phyloP scores from a whole-genome alignment of 2,113 vertebrate species.

The Rattus rattus region DNA sequence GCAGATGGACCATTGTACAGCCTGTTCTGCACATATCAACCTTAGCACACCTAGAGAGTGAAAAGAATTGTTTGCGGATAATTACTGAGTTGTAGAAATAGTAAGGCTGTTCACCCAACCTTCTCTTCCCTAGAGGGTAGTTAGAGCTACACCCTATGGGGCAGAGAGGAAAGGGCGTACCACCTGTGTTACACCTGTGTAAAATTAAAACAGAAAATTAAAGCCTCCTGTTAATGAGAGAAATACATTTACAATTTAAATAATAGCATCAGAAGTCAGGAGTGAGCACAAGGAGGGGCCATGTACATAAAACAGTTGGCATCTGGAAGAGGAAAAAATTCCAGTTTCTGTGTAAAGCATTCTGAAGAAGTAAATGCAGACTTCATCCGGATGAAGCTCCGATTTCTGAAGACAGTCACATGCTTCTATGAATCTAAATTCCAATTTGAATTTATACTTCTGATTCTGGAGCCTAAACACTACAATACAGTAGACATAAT shows the following conservation, averaged over 20 bases:
- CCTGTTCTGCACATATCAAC: background rate
- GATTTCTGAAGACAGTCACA: conserved; percentile 38
- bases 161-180: conserved; percentile 84
- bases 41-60: background rate
- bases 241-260: conserved; percentile 13
- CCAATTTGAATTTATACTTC: conserved; percentile 36
- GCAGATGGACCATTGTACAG: background rate
- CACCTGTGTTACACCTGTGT: conserved; percentile 80
- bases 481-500: background rate
- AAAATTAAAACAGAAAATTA: conserved; percentile 69
- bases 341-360: conserved; percentile 52
- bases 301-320: conserved; percentile 49
- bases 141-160: conserved; percentile 84
- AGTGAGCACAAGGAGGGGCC: background rate
- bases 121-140: conserved; percentile 84
- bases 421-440: background rate
- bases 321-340: background rate
- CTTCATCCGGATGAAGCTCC: conserved; percentile 27
- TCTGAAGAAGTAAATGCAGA: conserved; percentile 35
- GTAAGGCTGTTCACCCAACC: conserved; percentile 82
- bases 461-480: background rate
- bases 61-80: conserved; percentile 48
- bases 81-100: conserved; percentile 76
- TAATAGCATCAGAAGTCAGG: background rate
- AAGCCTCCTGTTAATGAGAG: background rate